These are phyloP conservation scores for rat (Rattus norvegicus) DNA, from an alignment of 2,113 vertebrate species.

Conservation along the genomic window DNA sequence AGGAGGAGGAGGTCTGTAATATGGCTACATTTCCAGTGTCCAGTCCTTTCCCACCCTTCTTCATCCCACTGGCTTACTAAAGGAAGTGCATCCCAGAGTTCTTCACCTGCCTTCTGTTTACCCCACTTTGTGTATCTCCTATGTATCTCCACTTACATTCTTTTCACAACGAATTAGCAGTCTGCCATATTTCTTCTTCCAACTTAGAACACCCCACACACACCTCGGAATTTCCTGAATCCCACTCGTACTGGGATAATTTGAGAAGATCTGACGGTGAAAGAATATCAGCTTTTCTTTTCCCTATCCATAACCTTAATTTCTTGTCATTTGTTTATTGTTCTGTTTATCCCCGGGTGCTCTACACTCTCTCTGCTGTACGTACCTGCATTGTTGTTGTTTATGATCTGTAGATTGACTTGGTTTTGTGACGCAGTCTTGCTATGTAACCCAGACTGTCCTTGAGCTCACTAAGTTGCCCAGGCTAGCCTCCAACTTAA, in stretches of 20 bases:
- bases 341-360: neutral
- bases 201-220: neutral
- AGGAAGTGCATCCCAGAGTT: neutral
- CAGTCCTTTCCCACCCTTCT: neutral
- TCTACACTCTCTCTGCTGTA: neutral
- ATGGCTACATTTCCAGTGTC: neutral
- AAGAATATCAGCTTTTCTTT: neutral
- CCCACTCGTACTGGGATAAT: neutral
- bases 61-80: neutral
- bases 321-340: neutral
- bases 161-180: conserved; percentile 11
- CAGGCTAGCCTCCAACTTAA: neutral
- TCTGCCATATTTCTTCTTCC: neutral
- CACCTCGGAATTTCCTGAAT: conserved; percentile 2
- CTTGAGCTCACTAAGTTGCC: neutral
- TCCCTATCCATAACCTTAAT: neutral
- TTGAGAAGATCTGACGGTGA: conserved; percentile 1
- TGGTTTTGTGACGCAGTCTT: neutral
- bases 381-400: neutral
- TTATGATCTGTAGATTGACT: neutral
- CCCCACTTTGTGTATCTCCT: neutral
- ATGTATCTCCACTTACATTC: neutral
- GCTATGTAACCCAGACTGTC: neutral
- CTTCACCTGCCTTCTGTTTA: neutral
- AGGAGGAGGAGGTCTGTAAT: neutral